phyloP scores from a whole-genome alignment of 2,888 invertebrate genomes.

The Nowickia ferox region DNA sequence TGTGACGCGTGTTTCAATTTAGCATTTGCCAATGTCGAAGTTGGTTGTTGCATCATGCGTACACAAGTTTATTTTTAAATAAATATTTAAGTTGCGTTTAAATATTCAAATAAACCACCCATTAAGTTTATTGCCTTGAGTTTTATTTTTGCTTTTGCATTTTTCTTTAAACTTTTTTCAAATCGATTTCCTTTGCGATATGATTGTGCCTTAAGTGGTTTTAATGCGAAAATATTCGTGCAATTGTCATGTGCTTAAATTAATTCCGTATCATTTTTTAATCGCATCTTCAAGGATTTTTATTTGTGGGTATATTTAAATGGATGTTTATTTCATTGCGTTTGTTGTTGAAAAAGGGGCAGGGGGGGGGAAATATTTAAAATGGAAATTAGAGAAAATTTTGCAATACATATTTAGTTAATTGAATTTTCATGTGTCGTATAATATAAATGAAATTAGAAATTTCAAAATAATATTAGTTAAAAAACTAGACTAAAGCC shows the following conservation, averaged over 20 bases:
- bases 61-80: conserved; percentile 42
- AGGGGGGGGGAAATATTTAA: not conserved
- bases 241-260: conserved; percentile 70
- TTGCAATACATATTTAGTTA: not conserved
- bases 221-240: conserved; percentile 56
- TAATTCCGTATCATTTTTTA: conserved; percentile 61
- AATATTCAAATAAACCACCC: conserved; percentile 70
- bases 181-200: conserved; percentile 65
- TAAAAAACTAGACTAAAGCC: too few relatives aligned
- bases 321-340: conserved; percentile 40
- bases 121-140: conserved; percentile 66
- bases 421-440: not conserved
- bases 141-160: conserved; percentile 9
- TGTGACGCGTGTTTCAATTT: conserved; percentile 67
- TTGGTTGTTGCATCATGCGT: not conserved
- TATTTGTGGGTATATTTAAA: conserved; percentile 44
- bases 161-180: conserved; percentile 9
- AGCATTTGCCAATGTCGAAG: conserved; percentile 14
- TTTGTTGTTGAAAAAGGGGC: conserved; percentile 8
- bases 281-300: conserved; percentile 38
- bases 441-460: not conserved
- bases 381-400: not conserved
- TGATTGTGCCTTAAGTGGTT: conserved; percentile 64
- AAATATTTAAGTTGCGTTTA: conserved; percentile 65
- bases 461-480: not conserved